Conservation (phyloP, 2,113 vertebrate genomes). For the Muntiacus muntjak region DNA sequence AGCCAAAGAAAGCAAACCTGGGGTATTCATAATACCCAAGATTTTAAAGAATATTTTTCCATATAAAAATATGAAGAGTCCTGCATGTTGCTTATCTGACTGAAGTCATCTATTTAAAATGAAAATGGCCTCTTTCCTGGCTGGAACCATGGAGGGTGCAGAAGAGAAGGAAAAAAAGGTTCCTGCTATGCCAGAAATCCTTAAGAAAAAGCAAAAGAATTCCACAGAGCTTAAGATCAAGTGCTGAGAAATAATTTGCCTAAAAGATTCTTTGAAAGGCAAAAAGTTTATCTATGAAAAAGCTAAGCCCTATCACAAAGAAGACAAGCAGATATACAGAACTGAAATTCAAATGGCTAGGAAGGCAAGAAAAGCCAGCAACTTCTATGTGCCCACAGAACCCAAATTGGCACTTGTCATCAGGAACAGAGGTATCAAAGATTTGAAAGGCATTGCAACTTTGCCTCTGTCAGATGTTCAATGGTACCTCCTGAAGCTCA, state of each 20-base stretch:
- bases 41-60: not conserved
- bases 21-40: not conserved
- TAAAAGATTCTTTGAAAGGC: not conserved
- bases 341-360: not conserved
- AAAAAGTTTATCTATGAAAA: not conserved
- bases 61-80: not conserved
- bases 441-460: not conserved
- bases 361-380: not conserved
- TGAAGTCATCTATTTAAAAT: not conserved
- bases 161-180: not conserved
- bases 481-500: not conserved
- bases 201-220: not conserved
- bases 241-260: not conserved
- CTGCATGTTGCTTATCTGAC: not conserved
- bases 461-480: not conserved
- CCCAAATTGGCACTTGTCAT: not conserved
- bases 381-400: not conserved
- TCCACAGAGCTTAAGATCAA: not conserved
- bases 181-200: not conserved
- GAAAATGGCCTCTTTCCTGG: not conserved
- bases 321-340: not conserved
- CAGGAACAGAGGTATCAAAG: not conserved
- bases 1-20: not conserved
- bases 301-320: not conserved
- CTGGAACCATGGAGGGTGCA: not conserved